Percentiles rank a stretch among this genome's conserved stretches.
These are phyloP conservation scores for Tychaedon coryphoeus DNA, from an alignment of 2,113 vertebrate genomes.

Conservation along the genomic window DNA sequence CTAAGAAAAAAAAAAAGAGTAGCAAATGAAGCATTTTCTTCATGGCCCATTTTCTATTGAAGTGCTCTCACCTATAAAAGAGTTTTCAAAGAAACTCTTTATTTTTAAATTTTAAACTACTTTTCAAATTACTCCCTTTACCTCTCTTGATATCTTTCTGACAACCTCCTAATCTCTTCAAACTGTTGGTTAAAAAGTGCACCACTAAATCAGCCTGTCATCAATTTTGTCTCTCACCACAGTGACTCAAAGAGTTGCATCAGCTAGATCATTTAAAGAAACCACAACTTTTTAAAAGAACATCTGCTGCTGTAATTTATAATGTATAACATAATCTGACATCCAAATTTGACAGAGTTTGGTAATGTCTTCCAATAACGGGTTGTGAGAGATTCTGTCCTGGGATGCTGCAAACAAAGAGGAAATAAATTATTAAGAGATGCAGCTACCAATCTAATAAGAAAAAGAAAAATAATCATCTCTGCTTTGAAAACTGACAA, in stretches of 20 bases:
- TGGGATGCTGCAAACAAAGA: constrained; percentile 3
- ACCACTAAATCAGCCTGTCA: constrained; percentile 57
- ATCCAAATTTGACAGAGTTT: constrained; percentile 33
- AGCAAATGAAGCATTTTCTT: constrained; percentile 1
- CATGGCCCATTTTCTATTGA: background rate
- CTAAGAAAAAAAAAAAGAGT: background rate
- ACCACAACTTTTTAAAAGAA: constrained; percentile 60
- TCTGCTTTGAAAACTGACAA: constrained; percentile 20
- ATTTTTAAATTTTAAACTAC: constrained; percentile 35
- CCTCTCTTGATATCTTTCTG: constrained; percentile 48
- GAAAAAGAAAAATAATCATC: constrained; percentile 1
- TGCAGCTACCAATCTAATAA: background rate
- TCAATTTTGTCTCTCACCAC: constrained; percentile 65
- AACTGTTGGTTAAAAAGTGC: constrained; percentile 57
- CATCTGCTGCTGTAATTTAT: constrained; percentile 52
- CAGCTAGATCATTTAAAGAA: constrained; percentile 52
- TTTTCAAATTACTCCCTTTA: constrained; percentile 60
- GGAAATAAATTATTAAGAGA: constrained; percentile 8
- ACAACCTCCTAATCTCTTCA: constrained; percentile 53
- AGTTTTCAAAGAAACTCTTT: constrained; percentile 22
- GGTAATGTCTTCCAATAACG: constrained; percentile 28
- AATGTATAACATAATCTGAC: constrained; percentile 53
- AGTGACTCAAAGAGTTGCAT: constrained; percentile 47
- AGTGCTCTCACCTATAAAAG: background rate
- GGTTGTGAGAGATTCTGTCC: constrained; percentile 30